Evolutionary conservation across 2,888 invertebrate species (phyloP).

Genomic region (Metacarcinus magister): DNA sequence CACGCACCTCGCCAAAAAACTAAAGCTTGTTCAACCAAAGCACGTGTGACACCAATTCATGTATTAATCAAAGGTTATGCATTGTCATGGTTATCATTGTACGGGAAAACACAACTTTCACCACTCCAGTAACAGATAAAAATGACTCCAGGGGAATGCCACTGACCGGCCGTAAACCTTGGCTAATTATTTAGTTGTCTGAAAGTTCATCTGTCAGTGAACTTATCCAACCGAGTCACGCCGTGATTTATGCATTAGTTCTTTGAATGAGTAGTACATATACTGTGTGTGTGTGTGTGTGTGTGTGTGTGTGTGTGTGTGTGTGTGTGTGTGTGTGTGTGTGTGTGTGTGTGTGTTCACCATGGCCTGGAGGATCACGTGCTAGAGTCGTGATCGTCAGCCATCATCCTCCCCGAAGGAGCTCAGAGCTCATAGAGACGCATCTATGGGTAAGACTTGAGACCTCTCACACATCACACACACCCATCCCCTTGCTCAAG

Average conservation of each 20-base stretch:
- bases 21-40: neutral
- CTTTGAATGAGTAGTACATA: neutral
- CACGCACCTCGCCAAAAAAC: too few relatives aligned
- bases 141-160: neutral
- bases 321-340: neutral
- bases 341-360: too few relatives aligned
- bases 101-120: neutral
- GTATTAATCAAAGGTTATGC: neutral
- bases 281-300: neutral
- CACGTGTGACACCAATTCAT: neutral
- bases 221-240: neutral
- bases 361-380: too few relatives aligned
- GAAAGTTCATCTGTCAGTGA: constrained; percentile 31
- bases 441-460: too few relatives aligned
- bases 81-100: neutral
- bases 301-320: neutral
- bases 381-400: too few relatives aligned
- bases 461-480: too few relatives aligned
- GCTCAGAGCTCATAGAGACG: too few relatives aligned
- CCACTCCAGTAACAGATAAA: neutral
- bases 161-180: neutral
- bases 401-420: too few relatives aligned
- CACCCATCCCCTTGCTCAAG: too few relatives aligned
- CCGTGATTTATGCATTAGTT: neutral
- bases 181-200: neutral